phyloP scores from a whole-genome alignment of 2,113 vertebrate species.

The Oreamnos americanus region DNA sequence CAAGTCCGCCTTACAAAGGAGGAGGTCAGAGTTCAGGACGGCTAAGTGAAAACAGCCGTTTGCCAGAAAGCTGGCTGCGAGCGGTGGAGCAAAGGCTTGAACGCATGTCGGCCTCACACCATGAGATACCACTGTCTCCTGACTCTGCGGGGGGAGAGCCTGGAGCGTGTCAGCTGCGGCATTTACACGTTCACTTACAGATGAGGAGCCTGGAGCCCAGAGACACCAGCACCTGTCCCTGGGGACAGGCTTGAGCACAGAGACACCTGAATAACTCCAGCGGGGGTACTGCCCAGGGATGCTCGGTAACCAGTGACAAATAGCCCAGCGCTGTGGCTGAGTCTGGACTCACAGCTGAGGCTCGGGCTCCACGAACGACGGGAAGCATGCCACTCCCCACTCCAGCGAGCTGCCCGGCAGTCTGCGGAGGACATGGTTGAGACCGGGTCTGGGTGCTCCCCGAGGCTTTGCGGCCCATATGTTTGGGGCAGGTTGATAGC shows the following conservation, averaged over 20 bases:
- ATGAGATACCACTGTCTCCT: not conserved
- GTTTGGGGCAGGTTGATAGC: not conserved
- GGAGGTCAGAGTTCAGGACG: not conserved
- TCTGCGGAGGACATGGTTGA: too few species aligned
- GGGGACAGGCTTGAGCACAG: accelerated
- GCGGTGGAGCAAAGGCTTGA: not conserved
- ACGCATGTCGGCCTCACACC: accelerated
- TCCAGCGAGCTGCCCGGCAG: not conserved
- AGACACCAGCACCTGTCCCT: not conserved
- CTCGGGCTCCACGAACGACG: not conserved
- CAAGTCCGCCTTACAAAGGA: not conserved
- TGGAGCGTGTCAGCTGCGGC: not conserved
- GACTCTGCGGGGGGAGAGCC: not conserved
- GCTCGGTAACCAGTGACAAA: not conserved
- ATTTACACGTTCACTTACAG: too few species aligned
- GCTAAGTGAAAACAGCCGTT: not conserved
- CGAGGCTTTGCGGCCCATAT: accelerated
- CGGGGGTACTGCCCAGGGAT: not conserved
- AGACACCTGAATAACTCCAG: not conserved
- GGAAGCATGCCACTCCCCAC: not conserved
- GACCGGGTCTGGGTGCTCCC: not conserved
- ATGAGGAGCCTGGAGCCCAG: not conserved
- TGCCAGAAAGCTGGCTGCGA: not conserved
- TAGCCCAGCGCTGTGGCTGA: accelerated
- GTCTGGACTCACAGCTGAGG: not conserved